phyloP scores from a whole-genome alignment of 2,888 invertebrate genomes.

The Ormyrus rosae region DNA sequence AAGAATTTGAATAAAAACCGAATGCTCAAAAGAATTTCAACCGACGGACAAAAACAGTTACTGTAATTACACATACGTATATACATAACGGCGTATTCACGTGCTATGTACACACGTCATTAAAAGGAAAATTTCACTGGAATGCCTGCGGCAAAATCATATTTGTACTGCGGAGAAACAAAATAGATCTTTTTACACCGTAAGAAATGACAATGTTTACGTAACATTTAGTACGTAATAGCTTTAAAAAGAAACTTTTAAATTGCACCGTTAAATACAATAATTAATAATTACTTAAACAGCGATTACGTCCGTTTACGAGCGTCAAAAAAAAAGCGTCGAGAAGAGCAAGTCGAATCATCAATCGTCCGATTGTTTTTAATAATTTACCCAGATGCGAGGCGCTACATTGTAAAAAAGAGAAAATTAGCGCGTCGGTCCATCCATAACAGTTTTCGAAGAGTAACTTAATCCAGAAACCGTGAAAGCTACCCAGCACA shows the following conservation, averaged over 20 bases:
- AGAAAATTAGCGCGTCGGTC: no score
- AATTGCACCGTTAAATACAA: neutral
- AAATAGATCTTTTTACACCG: no score
- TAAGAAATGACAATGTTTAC: no score
- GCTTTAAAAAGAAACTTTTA: no score
- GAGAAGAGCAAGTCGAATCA: no score
- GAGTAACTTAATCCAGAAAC: no score
- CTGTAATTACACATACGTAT: slow-evolving; percentile 28
- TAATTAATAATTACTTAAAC: neutral
- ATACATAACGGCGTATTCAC: slow-evolving; percentile 39
- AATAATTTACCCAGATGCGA: no score
- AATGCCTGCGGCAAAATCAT: slow-evolving; percentile 13
- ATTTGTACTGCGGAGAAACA: neutral
- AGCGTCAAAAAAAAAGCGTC: no score
- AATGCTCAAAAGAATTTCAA: slow-evolving; percentile 29
- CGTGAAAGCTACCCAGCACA: neutral
- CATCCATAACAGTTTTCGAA: no score
- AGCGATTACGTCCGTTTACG: neutral
- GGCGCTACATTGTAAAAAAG: no score
- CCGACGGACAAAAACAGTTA: slow-evolving; percentile 37
- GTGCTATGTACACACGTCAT: slow-evolving; percentile 29
- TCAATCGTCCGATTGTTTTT: no score
- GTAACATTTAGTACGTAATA: no score
- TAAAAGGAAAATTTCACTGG: neutral
- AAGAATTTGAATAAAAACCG: slow-evolving; percentile 3